Base-by-base conservation (phyloP, 1,140 invertebrate species). In the Linepithema humile region DNA sequence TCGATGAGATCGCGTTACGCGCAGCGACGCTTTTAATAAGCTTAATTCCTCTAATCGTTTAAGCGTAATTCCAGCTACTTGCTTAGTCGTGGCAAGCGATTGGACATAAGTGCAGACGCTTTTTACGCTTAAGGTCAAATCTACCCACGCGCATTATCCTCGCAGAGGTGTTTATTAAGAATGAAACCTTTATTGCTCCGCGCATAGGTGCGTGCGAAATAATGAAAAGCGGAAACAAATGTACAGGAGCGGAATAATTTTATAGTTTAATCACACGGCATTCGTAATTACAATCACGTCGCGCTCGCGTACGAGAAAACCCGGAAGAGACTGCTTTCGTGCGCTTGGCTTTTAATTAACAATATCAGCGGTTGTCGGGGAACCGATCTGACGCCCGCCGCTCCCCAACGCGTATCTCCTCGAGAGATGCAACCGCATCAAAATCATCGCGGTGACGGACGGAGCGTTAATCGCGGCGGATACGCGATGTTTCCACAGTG, bases 41-140 rank as follows among this genome's bases (percentile, higher is more conserved):
- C 64, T 70, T 26, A 55, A 80, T 69, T 80, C 9, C 64, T 80
- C 64, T 80, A 80, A 80, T 70, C 48, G 48, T 80, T 80, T 80
- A 69, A 80, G 64, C 64, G 62, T 69, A 55, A 80, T 80, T 80
- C 64, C 75, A 26, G 64, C 26, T 80, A 80, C 48, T 69, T 69
- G 67, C 48, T 69, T 69, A 50, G 45, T 69, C 48, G 35, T 35
- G 38, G 64, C 62, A 70, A 43, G 17, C 75, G 48, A 40, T 48
- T 23, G 26, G n/a, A n/a, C 43, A 45, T 60, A 74, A 60, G 72
- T 40, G 45, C 62, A 53, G 45, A n/a, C 29, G 35, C 35, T 67
- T 78, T 55, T 69, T 78, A 53, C 62, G 45, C 2, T 78, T 69
- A 78, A 78, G 45, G 62, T 78, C 62, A 40, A 69, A 67, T 78